Base-by-base conservation (phyloP, 2,113 vertebrate species). In the Percopsis transmontana region DNA sequence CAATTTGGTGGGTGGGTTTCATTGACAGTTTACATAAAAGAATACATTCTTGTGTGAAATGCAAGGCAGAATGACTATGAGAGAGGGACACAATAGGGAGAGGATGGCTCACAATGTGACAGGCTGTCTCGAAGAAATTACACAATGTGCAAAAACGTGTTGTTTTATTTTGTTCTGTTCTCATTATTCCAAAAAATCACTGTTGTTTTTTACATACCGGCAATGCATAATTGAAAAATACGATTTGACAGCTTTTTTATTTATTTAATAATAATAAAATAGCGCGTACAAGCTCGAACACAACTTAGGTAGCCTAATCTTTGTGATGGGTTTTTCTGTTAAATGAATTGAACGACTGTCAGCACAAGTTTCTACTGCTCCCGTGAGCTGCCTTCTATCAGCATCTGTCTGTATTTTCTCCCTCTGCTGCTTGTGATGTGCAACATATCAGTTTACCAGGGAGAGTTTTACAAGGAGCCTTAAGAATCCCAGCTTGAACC, bases 241-340 rank as follows among this genome's bases (percentile, higher is more conserved):
- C 51, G 44, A 33, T 33, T 6, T 33, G 27, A 1, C 27, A 33
- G 3, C 5, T 33, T 33, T 9, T 13, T n/a, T 27, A 12, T 58
- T 53, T 12, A 41, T 70, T 51, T 70, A 9, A 41, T 55, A 51
- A 15, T 13, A 16, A 16, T 16, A 10, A 24, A 57, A 44, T 16
- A 12, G 50, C 23, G 33, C 45, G 20, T 47, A 48, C 14, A 18
- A n/a, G 16, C 45, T 18, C 3, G n/a, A 27, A 67, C 50, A 40
- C n/a, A 18, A 8, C n/a, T 76, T 51, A 68, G 81, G 72, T 74
- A 60, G n/a, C n/a, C n/a, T 18, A 72, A 82, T 84, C 71, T 65
- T 39, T 1, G 47, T 42, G n/a, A 53, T 40, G 58, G 71, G 66
- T 70, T 63, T 53, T 20, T 77, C 59, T 59, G 61, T 58, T 21